Evolutionary conservation across 2,113 vertebrate genomes (phyloP).

Genomic region (Gobius niger): DNA sequence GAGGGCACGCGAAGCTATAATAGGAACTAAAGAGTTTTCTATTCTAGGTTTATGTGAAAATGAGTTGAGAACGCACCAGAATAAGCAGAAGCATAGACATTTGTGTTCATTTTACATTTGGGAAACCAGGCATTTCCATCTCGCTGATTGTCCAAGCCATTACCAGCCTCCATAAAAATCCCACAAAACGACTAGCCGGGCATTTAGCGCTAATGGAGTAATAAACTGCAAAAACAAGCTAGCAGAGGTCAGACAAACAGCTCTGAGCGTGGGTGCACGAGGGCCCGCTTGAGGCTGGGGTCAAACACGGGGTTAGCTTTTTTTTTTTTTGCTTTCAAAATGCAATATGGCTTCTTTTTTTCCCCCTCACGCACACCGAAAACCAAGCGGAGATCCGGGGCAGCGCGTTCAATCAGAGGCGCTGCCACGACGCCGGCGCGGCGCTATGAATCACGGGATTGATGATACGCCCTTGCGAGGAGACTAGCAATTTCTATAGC

Average conservation of each 20-base stretch:
- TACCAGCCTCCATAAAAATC: slow-evolving; percentile 29
- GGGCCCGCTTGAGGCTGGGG: slow-evolving; percentile 9
- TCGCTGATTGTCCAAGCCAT: slow-evolving; percentile 54
- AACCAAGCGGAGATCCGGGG: slow-evolving; percentile 46
- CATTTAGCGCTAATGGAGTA: slow-evolving; percentile 50
- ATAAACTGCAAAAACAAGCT: slow-evolving; percentile 35
- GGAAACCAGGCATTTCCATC: slow-evolving; percentile 29
- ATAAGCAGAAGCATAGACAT: not conserved
- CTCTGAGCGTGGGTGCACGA: slow-evolving; percentile 32
- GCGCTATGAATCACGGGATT: slow-evolving; percentile 60
- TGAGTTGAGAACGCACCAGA: not conserved
- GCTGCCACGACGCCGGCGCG: slow-evolving; percentile 52
- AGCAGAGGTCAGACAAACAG: slow-evolving; percentile 40
- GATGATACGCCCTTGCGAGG: slow-evolving; percentile 63
- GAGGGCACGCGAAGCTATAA: no score
- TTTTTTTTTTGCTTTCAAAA: slow-evolving; percentile 63
- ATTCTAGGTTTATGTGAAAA: not conserved
- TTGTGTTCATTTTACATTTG: not conserved
- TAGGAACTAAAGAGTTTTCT: no score
- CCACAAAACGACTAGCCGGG: not conserved
- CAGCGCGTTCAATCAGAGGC: slow-evolving; percentile 59
- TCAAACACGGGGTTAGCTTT: slow-evolving; percentile 38
- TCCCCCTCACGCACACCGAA: slow-evolving; percentile 41
- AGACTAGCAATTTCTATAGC: slow-evolving; percentile 74
- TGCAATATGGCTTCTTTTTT: slow-evolving; percentile 63